Conservation (phyloP, 2,113 vertebrate genomes). For the Ariopsis seemanni region DNA sequence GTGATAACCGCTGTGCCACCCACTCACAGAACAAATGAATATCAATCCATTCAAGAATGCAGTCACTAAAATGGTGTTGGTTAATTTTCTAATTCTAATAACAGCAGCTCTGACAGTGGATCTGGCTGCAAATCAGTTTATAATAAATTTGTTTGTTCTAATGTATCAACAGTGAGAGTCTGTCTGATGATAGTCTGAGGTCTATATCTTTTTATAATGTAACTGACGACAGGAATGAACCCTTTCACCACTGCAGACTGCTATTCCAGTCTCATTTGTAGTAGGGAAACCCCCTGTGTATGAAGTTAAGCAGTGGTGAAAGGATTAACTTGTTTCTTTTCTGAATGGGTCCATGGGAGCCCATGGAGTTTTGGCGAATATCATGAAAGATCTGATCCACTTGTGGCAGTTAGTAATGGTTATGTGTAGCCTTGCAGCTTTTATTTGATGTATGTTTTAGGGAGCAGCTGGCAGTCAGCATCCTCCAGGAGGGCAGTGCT, state of each 20-base stretch:
- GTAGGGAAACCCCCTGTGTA: too few relatives aligned
- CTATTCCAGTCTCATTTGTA: too few relatives aligned
- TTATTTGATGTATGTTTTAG: slow-evolving; percentile 63
- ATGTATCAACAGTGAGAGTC: neutral
- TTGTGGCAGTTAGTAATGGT: neutral
- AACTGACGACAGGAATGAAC: neutral
- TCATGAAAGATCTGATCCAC: neutral
- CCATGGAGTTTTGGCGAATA: neutral
- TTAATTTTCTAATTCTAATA: neutral
- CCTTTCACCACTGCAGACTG: too few relatives aligned
- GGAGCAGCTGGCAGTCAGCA: slow-evolving; percentile 95
- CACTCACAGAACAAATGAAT: neutral
- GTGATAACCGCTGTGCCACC: too few relatives aligned
- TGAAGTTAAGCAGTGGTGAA: too few relatives aligned
- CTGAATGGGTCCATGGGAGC: neutral
- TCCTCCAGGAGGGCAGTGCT: slow-evolving; percentile 92
- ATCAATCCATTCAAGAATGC: neutral
- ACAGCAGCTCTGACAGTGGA: neutral
- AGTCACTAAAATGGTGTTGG: neutral
- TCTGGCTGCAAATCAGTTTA: neutral
- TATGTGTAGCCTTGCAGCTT: neutral
- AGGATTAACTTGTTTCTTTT: neutral
- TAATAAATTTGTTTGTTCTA: neutral
- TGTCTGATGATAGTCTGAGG: neutral
- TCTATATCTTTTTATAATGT: neutral